phyloP scores from a whole-genome alignment of 2,888 invertebrate species.

The Sarcophaga variegata region DNA sequence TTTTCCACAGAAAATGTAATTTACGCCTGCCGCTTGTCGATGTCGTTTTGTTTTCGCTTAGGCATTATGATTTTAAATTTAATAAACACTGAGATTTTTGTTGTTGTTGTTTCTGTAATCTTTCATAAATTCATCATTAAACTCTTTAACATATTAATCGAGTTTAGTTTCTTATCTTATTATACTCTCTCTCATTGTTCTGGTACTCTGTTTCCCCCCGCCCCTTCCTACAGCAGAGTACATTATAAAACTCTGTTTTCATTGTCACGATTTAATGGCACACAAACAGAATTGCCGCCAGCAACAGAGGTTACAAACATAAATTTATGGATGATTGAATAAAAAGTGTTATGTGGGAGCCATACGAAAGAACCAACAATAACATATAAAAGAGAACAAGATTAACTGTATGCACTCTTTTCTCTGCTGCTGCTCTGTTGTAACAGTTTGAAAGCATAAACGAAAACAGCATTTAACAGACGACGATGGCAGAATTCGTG shows the following conservation, averaged over 20 bases:
- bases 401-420: neutral
- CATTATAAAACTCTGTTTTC: slow-evolving; percentile 30
- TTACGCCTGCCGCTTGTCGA: neutral
- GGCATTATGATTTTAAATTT: neutral
- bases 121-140: slow-evolving; percentile 37
- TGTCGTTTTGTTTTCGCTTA: neutral
- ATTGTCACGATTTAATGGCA: slow-evolving; percentile 53
- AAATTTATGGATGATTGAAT: slow-evolving; percentile 29
- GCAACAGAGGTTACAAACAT: slow-evolving; percentile 2
- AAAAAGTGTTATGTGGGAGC: slow-evolving; percentile 67
- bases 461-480: too few relatives aligned
- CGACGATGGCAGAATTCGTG: neutral
- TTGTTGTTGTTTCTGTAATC: slow-evolving; percentile 9
- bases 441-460: neutral
- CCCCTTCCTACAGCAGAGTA: too few relatives aligned
- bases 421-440: neutral
- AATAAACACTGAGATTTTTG: neutral
- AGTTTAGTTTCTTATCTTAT: slow-evolving; percentile 23
- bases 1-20: neutral
- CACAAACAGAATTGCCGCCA: slow-evolving; percentile 22
- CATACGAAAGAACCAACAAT: neutral
- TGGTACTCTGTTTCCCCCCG: too few relatives aligned
- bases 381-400: neutral
- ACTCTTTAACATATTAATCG: slow-evolving; percentile 61
- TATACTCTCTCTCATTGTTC: neutral